Evolutionary conservation across 2,797 vertebrate species (phyloP).

Genomic region (Menidia menidia): DNA sequence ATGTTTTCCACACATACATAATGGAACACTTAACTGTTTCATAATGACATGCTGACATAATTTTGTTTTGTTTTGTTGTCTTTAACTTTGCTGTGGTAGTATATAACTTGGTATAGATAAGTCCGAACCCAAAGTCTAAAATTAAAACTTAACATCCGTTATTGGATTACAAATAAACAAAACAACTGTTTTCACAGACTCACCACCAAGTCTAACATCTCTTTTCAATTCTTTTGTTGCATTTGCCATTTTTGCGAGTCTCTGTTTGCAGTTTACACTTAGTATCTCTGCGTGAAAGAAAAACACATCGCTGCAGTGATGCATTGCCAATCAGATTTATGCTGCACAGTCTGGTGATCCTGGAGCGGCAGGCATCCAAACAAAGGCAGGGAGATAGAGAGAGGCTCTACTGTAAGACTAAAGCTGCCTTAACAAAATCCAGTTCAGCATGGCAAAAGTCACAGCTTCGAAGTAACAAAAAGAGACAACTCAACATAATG

Average conservation of each 20-base stretch:
- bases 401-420: slow-evolving; percentile 34
- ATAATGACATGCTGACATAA: not conserved
- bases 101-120: not conserved
- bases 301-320: slow-evolving; percentile 63
- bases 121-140: not conserved
- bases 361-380: slow-evolving; percentile 59
- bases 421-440: slow-evolving; percentile 44
- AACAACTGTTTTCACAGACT: slow-evolving; percentile 21
- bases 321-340: slow-evolving; percentile 72
- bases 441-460: slow-evolving; percentile 53
- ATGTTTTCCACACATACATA: not conserved
- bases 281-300: slow-evolving; percentile 55
- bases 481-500: slow-evolving; percentile 51
- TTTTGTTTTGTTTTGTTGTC: not conserved
- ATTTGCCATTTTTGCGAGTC: slow-evolving; percentile 47
- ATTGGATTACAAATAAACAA: slow-evolving; percentile 12
- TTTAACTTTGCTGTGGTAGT: not conserved
- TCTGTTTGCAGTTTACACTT: slow-evolving; percentile 59
- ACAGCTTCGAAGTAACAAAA: slow-evolving; percentile 48
- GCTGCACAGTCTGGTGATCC: slow-evolving; percentile 65
- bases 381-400: slow-evolving; percentile 47
- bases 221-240: slow-evolving; percentile 30
- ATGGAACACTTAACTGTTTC: not conserved
- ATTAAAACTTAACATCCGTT: slow-evolving; percentile 9
- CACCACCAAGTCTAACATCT: slow-evolving; percentile 30